Base-by-base conservation (phyloP, 2,797 vertebrate genomes). In the Acanthopagrus latus region DNA sequence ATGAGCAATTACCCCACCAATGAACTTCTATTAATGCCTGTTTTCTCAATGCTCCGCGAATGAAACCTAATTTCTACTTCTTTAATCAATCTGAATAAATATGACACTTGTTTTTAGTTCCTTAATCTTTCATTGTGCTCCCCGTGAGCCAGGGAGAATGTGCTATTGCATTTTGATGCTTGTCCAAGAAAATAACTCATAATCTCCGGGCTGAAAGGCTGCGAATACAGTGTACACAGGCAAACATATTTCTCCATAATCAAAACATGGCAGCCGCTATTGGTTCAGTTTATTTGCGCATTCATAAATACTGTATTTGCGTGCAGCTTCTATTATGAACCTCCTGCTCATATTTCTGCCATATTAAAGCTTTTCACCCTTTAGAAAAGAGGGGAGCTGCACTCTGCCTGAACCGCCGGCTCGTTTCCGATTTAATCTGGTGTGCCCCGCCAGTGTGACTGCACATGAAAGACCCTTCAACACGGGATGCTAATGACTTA, bases 1-100 rank as follows among this genome's bases (percentile, higher is more conserved):
- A 93, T 93, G 88, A 93, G 92, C 89, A 91, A 92, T 93, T 91
- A 91, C 84, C 82, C 88, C 77, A 86, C 81, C 79, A 89, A 92
- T 91, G 88, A 90, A 90, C 90, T 83, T 80, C 68, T 85, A 84
- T 86, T 89, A 88, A 88, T 80, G 77, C 69, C 68, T 88, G 82
- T 92, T 92, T 90, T 91, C 85, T 82, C 86, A 79, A 52, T 74
- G 80, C 78, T 85, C 78, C 86, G 78, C 71, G 71, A 74, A 59
- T 67, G 68, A 91, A 87, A 87, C 80, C 60, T 68, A 74, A 86
- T 89, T 90, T 84, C 71, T 71, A 73, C 74, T 80, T 74, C 81
- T 93, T 88, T 86, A 86, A 90, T 92, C 83, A 82, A 80, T 88
- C 69, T 77, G 78, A 86, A 89, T 86, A 88, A 91, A 87, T 66